These are phyloP conservation scores for Actinia tenebrosa DNA, from an alignment of 64 coral and sea anemone genomes.

Conservation along the genomic window DNA sequence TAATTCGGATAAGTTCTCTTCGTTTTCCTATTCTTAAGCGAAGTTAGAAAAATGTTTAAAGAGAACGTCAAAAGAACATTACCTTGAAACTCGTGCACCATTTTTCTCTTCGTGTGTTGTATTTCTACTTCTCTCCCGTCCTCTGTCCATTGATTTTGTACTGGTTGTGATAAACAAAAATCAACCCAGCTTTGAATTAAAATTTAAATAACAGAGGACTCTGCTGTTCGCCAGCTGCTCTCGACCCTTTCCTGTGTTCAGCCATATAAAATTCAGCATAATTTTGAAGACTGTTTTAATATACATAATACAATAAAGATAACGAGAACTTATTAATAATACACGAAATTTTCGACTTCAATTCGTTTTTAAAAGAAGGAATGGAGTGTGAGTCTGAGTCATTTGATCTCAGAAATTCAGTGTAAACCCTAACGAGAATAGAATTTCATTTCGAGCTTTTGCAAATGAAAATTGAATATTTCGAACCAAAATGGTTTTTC, in stretches of 20 bases:
- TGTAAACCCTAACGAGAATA: neutral
- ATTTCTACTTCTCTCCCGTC: neutral
- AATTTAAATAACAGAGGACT: conserved; percentile 11
- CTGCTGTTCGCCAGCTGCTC: neutral
- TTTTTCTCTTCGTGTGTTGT: neutral
- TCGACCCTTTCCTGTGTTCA: neutral
- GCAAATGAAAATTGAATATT: neutral
- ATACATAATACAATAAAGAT: conserved; percentile 13
- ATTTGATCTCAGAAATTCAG: neutral
- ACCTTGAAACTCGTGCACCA: neutral
- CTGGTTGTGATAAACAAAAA: conserved; percentile 15
- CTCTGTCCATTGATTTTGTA: neutral
- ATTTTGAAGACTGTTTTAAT: conserved; percentile 20
- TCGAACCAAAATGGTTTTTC: neutral
- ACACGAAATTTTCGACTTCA: neutral
- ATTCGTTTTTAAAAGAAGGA: neutral
- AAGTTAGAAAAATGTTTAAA: neutral
- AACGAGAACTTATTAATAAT: conserved; percentile 16
- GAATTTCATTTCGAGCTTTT: neutral
- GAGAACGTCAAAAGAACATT: neutral
- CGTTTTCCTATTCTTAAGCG: neutral
- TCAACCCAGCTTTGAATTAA: conserved; percentile 5
- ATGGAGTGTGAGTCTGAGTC: neutral
- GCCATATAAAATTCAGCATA: conserved; percentile 22
- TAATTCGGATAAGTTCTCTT: neutral